Evolutionary conservation across 2,797 vertebrate genomes (phyloP).

Genomic region (Mallotus villosus): DNA sequence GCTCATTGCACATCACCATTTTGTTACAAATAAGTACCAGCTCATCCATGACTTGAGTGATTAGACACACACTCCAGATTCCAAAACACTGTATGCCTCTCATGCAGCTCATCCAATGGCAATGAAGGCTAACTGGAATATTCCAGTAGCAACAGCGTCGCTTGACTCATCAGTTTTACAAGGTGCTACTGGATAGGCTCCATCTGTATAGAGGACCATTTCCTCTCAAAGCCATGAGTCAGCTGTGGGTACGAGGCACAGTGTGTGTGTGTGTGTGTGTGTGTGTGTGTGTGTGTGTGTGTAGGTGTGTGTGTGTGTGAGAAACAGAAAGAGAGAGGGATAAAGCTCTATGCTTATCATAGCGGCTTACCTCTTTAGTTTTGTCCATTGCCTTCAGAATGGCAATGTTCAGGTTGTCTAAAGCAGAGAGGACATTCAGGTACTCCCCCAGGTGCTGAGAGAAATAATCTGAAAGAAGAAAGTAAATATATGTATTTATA

Average conservation of each 20-base stretch:
- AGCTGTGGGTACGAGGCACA: conserved; percentile 20
- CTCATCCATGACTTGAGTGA: background rate
- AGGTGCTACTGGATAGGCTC: conserved; percentile 26
- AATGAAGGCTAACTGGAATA: conserved; percentile 7
- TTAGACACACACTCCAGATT: background rate
- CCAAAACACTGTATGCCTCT: too few relatives aligned
- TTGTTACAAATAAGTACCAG: too few relatives aligned
- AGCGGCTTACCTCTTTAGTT: conserved; percentile 88
- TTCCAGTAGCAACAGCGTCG: conserved; percentile 14
- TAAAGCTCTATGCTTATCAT: background rate
- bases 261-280: conserved; percentile 2
- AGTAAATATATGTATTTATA: too few relatives aligned
- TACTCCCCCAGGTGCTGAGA: conserved; percentile 91
- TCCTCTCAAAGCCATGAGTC: conserved; percentile 32
- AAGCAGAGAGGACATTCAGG: conserved; percentile 86
- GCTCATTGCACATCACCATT: too few relatives aligned
- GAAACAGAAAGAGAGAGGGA: background rate
- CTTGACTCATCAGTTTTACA: conserved; percentile 42
- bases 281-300: conserved; percentile 14
- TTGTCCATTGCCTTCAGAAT: conserved; percentile 96
- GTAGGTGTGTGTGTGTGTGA: background rate
- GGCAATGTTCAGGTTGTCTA: conserved; percentile 88
- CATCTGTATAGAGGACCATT: conserved; percentile 32
- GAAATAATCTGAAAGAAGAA: conserved; percentile 85
- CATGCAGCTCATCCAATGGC: conserved; percentile 17